Percentiles rank a stretch among this genome's conserved stretches.
Conservation (phyloP, 2,888 invertebrate species). For the Spodoptera picta region DNA sequence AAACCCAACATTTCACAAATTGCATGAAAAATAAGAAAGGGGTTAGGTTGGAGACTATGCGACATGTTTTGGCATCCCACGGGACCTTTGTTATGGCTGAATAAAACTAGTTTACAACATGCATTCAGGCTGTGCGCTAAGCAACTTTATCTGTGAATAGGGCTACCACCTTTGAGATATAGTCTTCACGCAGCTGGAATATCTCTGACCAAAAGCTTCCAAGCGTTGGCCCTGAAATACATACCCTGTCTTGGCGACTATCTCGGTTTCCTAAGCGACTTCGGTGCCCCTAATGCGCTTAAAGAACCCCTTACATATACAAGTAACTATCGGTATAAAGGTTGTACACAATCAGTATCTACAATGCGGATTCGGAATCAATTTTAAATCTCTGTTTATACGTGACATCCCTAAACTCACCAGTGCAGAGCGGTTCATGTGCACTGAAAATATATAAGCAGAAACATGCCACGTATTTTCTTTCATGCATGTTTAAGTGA, state of each 20-base stretch:
- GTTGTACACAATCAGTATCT: conserved; percentile 5
- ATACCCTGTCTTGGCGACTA: conserved; percentile 4
- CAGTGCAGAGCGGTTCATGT: conserved; percentile 47
- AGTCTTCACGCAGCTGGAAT: conserved; percentile 8
- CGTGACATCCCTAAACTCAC: conserved; percentile 40
- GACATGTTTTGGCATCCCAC: conserved; percentile 63
- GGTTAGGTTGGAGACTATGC: conserved; percentile 60
- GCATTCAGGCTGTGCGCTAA: conserved; percentile 69
- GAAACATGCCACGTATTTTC: conserved; percentile 60
- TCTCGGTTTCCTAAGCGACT: conserved; percentile 2
- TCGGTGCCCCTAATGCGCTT: conserved; percentile 12
- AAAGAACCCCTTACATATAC: conserved; percentile 6
- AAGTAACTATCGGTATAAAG: neutral
- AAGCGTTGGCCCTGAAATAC: neutral
- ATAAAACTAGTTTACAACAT: conserved; percentile 78
- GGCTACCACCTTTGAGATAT: conserved; percentile 27
- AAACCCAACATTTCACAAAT: conserved; percentile 61
- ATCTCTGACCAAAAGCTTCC: neutral
- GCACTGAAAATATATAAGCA: conserved; percentile 62
- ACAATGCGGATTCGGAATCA: conserved; percentile 1
- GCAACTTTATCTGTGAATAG: conserved; percentile 71
- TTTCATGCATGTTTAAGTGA: conserved; percentile 64
- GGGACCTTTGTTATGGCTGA: conserved; percentile 74
- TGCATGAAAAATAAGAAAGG: conserved; percentile 60
- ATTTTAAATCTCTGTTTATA: conserved; percentile 11